Conservation (phyloP, 2,888 invertebrate species). For the Erpobdella octoculata region DNA sequence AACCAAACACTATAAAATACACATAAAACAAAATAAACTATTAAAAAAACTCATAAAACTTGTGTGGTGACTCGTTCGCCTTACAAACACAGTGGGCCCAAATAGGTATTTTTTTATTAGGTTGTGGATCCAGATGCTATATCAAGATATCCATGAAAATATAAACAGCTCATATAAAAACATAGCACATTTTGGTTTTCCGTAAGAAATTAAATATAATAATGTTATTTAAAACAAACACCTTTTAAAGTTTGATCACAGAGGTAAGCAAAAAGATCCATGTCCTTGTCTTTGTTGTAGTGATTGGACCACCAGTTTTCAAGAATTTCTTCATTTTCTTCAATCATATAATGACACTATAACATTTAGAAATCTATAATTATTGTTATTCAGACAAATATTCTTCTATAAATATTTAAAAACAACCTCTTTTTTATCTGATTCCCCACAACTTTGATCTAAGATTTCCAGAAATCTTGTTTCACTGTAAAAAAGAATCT, state of each 20-base stretch:
- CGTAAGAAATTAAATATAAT: not conserved
- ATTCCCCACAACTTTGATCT: constrained; percentile 72
- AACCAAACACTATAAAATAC: no score
- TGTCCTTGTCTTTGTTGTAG: not conserved
- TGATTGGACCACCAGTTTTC: constrained; percentile 2
- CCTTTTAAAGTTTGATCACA: not conserved
- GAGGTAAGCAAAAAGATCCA: not conserved
- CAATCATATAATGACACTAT: constrained; percentile 5
- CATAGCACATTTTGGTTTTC: no score
- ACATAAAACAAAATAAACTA: no score
- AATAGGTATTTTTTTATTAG: no score
- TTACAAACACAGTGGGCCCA: no score
- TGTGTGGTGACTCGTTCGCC: no score
- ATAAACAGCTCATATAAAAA: no score
- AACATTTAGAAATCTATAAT: not conserved
- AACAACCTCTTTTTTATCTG: constrained; percentile 44
- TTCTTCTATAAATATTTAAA: not conserved
- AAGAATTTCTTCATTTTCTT: not conserved
- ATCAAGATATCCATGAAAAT: no score
- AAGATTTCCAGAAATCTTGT: constrained; percentile 82
- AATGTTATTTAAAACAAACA: not conserved
- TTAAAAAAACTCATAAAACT: no score
- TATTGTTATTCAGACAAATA: not conserved
- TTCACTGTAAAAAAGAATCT: constrained; percentile 64
- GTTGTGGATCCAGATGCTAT: no score